Evolutionary conservation across 1,140 invertebrate species (phyloP), one percentile per base, ranked within the genome.

Genomic region (Orchestia grillus): DNA sequence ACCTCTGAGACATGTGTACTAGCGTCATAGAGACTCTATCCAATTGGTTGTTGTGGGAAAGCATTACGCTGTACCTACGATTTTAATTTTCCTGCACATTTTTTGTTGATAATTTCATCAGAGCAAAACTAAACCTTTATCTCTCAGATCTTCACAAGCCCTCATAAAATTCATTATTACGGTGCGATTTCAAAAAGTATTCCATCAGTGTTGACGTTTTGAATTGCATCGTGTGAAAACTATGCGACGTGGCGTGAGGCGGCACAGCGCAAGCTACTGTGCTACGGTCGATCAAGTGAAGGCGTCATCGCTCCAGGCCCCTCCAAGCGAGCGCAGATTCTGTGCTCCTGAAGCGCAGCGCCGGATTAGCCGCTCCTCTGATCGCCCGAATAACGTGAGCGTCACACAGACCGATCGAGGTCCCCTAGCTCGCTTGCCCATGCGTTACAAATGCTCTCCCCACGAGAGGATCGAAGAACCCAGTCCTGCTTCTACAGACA

Each of bases 361-460:
- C 43, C 88, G 88, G 88, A 90, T 90, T 90, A 90, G 88, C 88
- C 88, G 88, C 88, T 44, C 88, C 88, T 90, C 43, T 90, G 88
- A 90, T 90, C 88, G 88, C 88, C 43, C 88, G 41, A 44, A 44
- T 90, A 90, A 90, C 88, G 88, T 44, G 4, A 41, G 88, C 88
- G 43, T 44, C 41, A 90, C 88, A 44, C 88, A 42, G 88, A 44
- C 4, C 88, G 11, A 77, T 77, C 62, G 62, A 77, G 62, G 62
- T 77, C 62, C 62, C 62, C 62, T 77, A 77, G 15, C 62, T 77
- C 62, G 62, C 62, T 36, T 77, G 62, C 28, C 62, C 62, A 36
- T 77, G 62, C 62, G 62, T 77, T 77, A 77, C 62, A 77, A 77
- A 77, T 77, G 62, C 62, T 77, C 62, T 77, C 62, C 62, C 11